phyloP scores from a whole-genome alignment of 2,113 vertebrate species.

The Ancistrus triradiatus region DNA sequence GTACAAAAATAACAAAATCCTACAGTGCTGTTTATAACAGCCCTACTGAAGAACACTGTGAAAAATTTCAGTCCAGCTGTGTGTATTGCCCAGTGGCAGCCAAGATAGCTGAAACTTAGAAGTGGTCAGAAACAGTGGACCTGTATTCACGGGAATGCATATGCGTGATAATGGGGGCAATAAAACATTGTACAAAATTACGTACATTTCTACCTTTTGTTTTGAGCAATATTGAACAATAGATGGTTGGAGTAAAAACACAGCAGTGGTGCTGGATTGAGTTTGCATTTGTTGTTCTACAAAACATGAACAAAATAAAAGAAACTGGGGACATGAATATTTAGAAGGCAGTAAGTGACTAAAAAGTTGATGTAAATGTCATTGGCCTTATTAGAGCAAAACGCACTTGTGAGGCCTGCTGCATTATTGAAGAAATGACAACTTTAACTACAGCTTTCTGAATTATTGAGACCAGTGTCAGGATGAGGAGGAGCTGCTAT shows the following conservation, averaged over 20 bases:
- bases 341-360: constrained; percentile 21
- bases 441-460: constrained; percentile 39
- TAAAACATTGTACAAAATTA: constrained; percentile 3
- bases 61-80: constrained; percentile 2
- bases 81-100: background rate
- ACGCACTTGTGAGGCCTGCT: constrained; percentile 41
- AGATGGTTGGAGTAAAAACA: constrained; percentile 7
- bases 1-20: background rate
- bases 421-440: constrained; percentile 47
- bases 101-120: background rate
- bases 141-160: background rate
- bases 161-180: background rate
- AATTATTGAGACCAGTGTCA: constrained; percentile 42
- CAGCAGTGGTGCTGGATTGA: constrained; percentile 10
- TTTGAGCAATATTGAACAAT: constrained; percentile 23
- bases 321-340: constrained; percentile 36
- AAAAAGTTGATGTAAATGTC: constrained; percentile 35
- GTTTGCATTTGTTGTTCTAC: constrained; percentile 23
- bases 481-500: constrained; percentile 29
- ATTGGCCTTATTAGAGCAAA: constrained; percentile 43
- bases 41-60: background rate
- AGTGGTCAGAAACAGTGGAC: background rate
- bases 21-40: background rate
- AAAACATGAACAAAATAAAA: constrained; percentile 37
- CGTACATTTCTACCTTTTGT: constrained; percentile 32